Evolutionary conservation across 2,888 invertebrate genomes (phyloP).

Genomic region (Thecophora atra): DNA sequence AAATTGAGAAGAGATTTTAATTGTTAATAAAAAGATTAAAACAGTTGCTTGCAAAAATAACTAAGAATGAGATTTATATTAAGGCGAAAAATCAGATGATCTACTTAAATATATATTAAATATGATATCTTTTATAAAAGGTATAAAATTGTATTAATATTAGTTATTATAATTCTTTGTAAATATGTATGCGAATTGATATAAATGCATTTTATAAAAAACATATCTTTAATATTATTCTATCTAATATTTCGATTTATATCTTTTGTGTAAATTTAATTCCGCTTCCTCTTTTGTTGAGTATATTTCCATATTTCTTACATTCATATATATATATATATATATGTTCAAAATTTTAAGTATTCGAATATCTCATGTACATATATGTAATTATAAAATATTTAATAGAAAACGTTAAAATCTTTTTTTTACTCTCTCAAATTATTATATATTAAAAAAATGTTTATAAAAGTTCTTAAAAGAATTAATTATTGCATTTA

Average conservation of each 20-base stretch:
- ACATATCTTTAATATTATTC: conserved; percentile 9
- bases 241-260: conserved; percentile 21
- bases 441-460: background rate
- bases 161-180: background rate
- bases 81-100: too few relatives aligned
- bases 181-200: background rate
- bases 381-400: background rate
- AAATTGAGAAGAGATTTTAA: too few relatives aligned
- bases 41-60: too few relatives aligned
- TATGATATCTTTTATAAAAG: background rate
- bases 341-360: too few relatives aligned
- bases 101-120: background rate
- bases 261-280: background rate
- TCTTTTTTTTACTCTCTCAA: background rate
- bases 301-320: background rate
- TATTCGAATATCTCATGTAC: too few relatives aligned
- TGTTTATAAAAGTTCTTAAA: conserved; percentile 2
- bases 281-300: too few relatives aligned
- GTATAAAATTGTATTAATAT: conserved; percentile 5
- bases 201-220: background rate
- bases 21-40: too few relatives aligned
- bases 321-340: too few relatives aligned
- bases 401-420: background rate
- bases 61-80: too few relatives aligned
- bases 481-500: background rate